Percentiles rank a stretch among this genome's conserved stretches.
These are phyloP conservation scores for Phocoena sinus DNA, from an alignment of 2,113 vertebrate genomes.

Conservation along the genomic window DNA sequence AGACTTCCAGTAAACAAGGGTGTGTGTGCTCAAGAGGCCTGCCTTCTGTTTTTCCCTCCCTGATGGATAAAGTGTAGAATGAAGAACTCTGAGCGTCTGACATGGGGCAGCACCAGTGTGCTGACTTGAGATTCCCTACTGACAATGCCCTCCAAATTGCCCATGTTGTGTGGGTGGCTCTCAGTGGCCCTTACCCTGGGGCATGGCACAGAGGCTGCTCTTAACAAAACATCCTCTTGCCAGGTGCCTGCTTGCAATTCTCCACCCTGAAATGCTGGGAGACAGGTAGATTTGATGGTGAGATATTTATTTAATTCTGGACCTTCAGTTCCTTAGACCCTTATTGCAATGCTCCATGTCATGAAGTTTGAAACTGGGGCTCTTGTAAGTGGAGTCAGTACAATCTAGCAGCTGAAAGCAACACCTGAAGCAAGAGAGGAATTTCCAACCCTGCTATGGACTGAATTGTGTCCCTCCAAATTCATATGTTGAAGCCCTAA, in stretches of 20 bases:
- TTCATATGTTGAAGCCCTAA: background rate
- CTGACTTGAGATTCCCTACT: background rate
- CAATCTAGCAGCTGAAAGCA: background rate
- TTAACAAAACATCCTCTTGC: background rate
- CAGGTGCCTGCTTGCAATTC: background rate
- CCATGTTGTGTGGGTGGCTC: background rate
- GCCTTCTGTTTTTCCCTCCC: background rate
- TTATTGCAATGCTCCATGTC: background rate
- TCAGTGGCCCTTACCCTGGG: background rate
- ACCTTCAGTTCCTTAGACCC: background rate
- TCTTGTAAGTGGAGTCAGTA: background rate
- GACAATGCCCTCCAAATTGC: too few relatives aligned
- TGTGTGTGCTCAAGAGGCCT: background rate
- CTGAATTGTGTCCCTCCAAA: background rate
- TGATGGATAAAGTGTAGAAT: background rate
- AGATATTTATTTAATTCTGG: background rate
- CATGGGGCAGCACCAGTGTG: background rate
- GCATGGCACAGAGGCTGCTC: background rate
- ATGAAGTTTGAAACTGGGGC: background rate
- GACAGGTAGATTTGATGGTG: background rate
- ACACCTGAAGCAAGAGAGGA: background rate
- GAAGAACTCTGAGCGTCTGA: background rate
- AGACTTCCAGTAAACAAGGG: background rate
- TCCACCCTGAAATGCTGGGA: background rate
- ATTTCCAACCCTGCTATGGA: background rate